phyloP scores from a whole-genome alignment of 1,140 invertebrate species.

The Zaprionus ghesquierei region DNA sequence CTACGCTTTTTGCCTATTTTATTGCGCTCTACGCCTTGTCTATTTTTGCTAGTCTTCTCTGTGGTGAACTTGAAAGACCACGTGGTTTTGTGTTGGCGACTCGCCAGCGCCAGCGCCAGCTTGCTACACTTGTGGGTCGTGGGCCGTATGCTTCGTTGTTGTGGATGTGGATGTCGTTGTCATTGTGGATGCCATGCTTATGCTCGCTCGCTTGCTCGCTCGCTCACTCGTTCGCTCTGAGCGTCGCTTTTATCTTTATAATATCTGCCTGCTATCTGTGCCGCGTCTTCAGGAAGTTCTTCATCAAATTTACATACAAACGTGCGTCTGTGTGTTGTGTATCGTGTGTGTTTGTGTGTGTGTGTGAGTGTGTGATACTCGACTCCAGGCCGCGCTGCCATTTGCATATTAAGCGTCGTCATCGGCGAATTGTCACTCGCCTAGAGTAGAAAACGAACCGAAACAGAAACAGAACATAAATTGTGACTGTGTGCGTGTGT shows the following conservation, averaged over 20 bases:
- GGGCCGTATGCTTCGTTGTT: too few relatives aligned
- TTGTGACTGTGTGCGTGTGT: neutral
- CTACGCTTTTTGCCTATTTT: conserved; percentile 59
- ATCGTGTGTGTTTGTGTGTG: neutral
- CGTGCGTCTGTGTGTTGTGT: neutral
- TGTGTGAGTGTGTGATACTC: conserved; percentile 12
- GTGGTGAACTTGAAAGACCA: conserved; percentile 71
- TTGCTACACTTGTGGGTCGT: conserved; percentile 24
- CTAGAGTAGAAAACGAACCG: conserved; percentile 11
- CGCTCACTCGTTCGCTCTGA: conserved; percentile 31
- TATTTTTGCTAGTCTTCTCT: conserved; percentile 56
- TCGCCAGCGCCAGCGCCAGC: too few relatives aligned
- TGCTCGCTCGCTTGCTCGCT: conserved; percentile 11
- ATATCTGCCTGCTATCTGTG: conserved; percentile 23
- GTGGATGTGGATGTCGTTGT: conserved; percentile 19
- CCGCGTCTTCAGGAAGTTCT: conserved; percentile 66
- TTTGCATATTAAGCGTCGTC: conserved; percentile 60
- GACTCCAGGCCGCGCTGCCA: conserved; percentile 25
- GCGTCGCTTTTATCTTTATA: conserved; percentile 41
- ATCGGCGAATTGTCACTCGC: conserved; percentile 23
- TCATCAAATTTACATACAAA: conserved; percentile 68
- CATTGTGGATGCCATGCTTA: conserved; percentile 30
- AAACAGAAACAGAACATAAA: conserved; percentile 2
- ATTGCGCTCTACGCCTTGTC: conserved; percentile 58
- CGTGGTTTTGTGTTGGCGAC: conserved; percentile 57